Percentiles rank a stretch among this genome's conserved stretches.
These are phyloP conservation scores for Archocentrus centrarchus DNA, from an alignment of 2,113 vertebrate species.

Conservation along the genomic window DNA sequence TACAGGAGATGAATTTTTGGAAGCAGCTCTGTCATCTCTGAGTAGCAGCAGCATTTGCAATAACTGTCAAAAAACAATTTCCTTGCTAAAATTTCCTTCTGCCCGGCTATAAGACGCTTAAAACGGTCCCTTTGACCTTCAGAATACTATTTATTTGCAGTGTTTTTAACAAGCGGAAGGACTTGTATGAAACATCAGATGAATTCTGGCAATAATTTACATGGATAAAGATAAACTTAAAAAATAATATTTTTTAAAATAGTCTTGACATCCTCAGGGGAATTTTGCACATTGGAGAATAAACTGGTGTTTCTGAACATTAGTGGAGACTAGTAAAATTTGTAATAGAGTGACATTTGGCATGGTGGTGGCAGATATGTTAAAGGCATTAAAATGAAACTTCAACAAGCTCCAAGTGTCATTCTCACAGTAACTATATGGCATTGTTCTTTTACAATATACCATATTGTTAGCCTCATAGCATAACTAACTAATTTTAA, in stretches of 20 bases:
- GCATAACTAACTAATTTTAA: no score
- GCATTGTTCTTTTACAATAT: neutral
- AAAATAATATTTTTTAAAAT: neutral
- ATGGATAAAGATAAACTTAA: neutral
- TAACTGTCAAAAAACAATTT: conserved; percentile 5
- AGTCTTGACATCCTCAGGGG: neutral
- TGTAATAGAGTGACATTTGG: neutral
- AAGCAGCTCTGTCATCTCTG: neutral
- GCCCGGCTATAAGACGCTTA: neutral
- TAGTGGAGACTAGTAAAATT: neutral
- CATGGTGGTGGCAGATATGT: neutral
- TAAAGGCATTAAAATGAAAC: neutral
- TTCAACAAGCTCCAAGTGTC: neutral
- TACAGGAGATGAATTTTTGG: conserved; percentile 1
- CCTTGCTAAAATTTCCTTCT: neutral
- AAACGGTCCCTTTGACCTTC: neutral
- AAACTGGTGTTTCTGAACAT: neutral
- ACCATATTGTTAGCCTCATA: neutral
- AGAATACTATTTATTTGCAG: neutral
- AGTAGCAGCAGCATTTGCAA: neutral
- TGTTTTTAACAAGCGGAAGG: neutral
- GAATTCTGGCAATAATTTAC: neutral
- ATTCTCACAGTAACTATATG: neutral
- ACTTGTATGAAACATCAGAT: neutral
- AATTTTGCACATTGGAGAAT: neutral